These are phyloP conservation scores for Patella caerulea DNA, from an alignment of 2,888 invertebrate genomes.

Conservation along the genomic window DNA sequence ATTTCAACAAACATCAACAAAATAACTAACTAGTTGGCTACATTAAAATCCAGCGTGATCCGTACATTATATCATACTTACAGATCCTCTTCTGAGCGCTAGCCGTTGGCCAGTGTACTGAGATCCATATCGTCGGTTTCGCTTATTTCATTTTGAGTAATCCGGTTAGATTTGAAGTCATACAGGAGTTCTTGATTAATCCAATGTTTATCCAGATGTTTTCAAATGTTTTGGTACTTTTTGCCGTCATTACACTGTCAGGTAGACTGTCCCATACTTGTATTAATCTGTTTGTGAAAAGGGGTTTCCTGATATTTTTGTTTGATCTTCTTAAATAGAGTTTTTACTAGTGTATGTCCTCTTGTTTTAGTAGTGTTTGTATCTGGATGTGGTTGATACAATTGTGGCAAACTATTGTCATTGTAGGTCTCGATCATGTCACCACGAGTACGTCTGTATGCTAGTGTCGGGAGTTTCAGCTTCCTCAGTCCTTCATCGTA, in stretches of 20 bases:
- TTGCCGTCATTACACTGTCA: not conserved
- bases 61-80: no score
- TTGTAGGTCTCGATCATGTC: constrained; percentile 29
- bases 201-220: not conserved
- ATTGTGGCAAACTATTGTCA: not conserved
- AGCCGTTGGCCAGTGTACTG: no score
- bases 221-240: not conserved
- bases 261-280: not conserved
- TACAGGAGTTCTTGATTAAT: not conserved
- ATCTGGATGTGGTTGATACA: not conserved
- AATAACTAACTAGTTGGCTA: no score
- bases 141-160: no score
- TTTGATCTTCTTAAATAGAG: not conserved
- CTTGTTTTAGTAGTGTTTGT: not conserved
- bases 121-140: no score
- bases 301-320: not conserved
- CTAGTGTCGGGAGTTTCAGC: constrained; percentile 16
- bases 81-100: no score
- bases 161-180: no score
- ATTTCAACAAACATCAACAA: no score
- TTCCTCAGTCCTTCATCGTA: constrained; percentile 21
- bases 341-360: not conserved
- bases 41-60: no score
- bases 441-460: constrained; percentile 12
- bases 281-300: not conserved